Evolutionary conservation across 2,888 invertebrate species (phyloP), one percentile per base, ranked within the genome.

Genomic region (Eulithis prunata): DNA sequence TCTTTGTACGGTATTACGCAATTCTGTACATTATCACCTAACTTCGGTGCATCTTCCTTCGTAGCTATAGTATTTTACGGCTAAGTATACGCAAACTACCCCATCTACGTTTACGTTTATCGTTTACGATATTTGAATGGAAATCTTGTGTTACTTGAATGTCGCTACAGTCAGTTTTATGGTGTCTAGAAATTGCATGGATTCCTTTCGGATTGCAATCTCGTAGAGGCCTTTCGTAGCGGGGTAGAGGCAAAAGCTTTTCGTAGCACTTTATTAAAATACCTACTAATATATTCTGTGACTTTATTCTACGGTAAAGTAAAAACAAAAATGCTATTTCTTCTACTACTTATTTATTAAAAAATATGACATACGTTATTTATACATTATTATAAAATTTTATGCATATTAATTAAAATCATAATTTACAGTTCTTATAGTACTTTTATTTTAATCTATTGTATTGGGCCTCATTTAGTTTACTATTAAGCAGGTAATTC

Each of bases 101-200:
- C n/a, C 61, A 49, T 61, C 21, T 13, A 7, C 43, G 45, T 52
- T 59, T 55, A 61, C 61, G 61, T 55, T 54, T 61, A 61, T 54
- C 47, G 54, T 36, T 61, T 47, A 54, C 55, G 55, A 49, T 55
- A 49, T 46, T 49, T 28, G 41, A 38, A 55, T 61, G 62, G 43
- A 56, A 62, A 62, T 62, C 13, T 51, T 51, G 46, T 45, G 28
- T 45, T 56, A 13, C 53, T 56, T 28, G 43, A 45, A 56, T 28
- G 21, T 43, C 43, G 55, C 36, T 38, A 43, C 55, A 43, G 14
- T 43, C 55, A 43, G 14, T 43, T 43, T 21, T 38, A 11, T 52
- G 3, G 4, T 13, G 8, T 13, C 52, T 52, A 28, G 51, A 12
- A 51, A 52, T 52, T 52, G n/a, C 52, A 47, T 14, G 47, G 47